phyloP scores from a whole-genome alignment of 64 coral and sea anemone species.

The Catalaphyllia jardinei region DNA sequence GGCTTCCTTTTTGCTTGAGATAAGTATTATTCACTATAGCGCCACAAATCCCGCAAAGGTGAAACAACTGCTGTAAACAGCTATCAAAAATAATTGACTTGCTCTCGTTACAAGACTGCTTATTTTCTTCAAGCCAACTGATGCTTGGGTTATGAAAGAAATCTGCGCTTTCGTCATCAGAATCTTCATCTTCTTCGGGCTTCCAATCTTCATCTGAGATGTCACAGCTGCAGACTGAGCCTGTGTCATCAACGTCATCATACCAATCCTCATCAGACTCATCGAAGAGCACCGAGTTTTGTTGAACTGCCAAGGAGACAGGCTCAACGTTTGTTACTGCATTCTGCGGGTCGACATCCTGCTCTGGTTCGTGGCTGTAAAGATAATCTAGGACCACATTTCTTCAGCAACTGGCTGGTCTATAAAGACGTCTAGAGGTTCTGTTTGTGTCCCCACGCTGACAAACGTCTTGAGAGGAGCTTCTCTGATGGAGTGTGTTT shows the following conservation, averaged over 20 bases:
- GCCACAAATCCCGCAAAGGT: neutral
- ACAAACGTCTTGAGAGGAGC: neutral
- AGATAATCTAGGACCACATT: neutral
- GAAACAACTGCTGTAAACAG: neutral
- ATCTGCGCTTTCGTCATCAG: neutral
- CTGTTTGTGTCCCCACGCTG: neutral
- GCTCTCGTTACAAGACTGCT: neutral
- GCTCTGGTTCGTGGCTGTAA: slow-evolving; percentile 5
- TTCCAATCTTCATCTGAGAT: slow-evolving; percentile 4
- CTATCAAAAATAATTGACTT: slow-evolving; percentile 15
- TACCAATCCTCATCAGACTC: neutral
- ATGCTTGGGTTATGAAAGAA: neutral
- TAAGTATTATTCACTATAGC: neutral
- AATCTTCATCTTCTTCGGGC: neutral
- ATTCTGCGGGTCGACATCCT: neutral
- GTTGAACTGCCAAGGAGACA: neutral
- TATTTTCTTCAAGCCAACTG: neutral
- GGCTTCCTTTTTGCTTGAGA: neutral
- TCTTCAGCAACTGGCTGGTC: neutral
- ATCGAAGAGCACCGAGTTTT: neutral
- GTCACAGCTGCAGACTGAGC: neutral
- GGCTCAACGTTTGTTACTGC: neutral
- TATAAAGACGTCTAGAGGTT: neutral
- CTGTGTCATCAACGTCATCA: neutral
- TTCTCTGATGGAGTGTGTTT: neutral